A percentile compares a stretch with the other conserved stretches of the same genome.
Conservation (phyloP, 37 sponge, comb jelly and placozoan species). For the Spongilla lacustris region DNA sequence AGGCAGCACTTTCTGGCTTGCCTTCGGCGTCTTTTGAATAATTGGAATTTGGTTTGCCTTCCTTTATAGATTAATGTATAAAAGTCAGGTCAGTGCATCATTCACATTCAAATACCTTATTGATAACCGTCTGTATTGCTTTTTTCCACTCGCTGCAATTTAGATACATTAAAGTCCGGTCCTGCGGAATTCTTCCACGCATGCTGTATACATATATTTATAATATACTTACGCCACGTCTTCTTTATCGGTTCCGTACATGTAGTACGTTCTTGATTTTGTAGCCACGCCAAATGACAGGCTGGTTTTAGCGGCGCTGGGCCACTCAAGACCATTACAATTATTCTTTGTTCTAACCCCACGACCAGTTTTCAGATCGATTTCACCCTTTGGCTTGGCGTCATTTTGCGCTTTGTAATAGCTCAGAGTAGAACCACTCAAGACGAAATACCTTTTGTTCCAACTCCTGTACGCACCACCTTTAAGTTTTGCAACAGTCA, state of each 20-base stretch:
- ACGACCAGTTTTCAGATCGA: conserved; percentile 46
- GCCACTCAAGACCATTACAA: conserved; percentile 58
- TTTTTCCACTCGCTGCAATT: conserved; percentile 63
- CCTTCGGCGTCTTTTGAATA: conserved; percentile 58
- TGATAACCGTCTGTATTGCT: conserved; percentile 27
- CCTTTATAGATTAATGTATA: conserved; percentile 11
- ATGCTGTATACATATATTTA: too few species aligned
- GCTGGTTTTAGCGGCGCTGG: conserved; percentile 35
- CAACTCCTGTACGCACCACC: conserved; percentile 65
- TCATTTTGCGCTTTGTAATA: conserved; percentile 58
- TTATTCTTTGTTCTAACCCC: conserved; percentile 42
- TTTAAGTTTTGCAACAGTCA: conserved; percentile 14
- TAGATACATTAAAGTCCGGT: neutral
- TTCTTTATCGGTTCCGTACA: conserved; percentile 48
- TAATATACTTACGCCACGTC: conserved; percentile 12
- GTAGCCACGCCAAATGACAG: conserved; percentile 59
- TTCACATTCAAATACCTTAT: too few species aligned
- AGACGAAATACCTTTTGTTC: conserved; percentile 70
- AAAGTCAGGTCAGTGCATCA: neutral
- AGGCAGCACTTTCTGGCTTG: conserved; percentile 48
- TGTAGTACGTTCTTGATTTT: conserved; percentile 60
- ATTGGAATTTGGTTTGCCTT: conserved; percentile 47
- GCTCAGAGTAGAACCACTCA: conserved; percentile 18
- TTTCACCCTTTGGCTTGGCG: conserved; percentile 36
- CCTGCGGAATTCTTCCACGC: neutral